Evolutionary conservation across 2,797 vertebrate species (phyloP).

Genomic region (Pantherophis vulpinus): DNA sequence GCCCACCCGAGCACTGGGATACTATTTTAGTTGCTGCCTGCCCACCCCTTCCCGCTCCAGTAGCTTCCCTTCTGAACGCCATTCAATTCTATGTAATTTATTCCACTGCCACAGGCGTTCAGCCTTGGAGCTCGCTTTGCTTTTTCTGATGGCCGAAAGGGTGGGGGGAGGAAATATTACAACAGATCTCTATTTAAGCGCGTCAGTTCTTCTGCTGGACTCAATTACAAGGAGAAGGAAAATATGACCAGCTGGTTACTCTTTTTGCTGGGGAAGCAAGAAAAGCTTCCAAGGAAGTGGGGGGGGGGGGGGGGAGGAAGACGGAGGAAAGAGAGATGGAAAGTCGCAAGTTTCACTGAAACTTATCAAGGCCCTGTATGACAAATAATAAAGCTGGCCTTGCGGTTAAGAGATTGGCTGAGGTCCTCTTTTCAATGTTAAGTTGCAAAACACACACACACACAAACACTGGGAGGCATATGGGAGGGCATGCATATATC

Average conservation of each 20-base stretch:
- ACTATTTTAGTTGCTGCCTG: slow-evolving; percentile 27
- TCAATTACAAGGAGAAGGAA: slow-evolving; percentile 39
- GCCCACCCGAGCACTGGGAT: slow-evolving; percentile 42
- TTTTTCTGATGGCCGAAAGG: slow-evolving; percentile 39
- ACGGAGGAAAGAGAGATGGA: neutral
- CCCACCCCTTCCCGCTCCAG: neutral
- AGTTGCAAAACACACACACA: slow-evolving; percentile 69
- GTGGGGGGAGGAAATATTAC: neutral
- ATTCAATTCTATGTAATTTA: slow-evolving; percentile 51
- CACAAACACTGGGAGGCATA: neutral
- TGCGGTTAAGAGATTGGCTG: slow-evolving; percentile 41
- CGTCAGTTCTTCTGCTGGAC: slow-evolving; percentile 54
- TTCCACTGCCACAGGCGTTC: slow-evolving; percentile 50
- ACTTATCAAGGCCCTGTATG: slow-evolving; percentile 17
- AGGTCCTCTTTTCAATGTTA: slow-evolving; percentile 64
- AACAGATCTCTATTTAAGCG: slow-evolving; percentile 45
- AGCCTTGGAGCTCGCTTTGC: slow-evolving; percentile 53
- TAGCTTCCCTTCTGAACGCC: neutral
- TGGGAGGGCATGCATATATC: neutral
- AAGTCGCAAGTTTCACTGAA: neutral
- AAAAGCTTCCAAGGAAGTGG: slow-evolving; percentile 11
- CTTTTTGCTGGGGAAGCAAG: slow-evolving; percentile 48
- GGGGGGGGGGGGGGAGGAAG: too few species aligned
- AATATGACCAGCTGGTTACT: slow-evolving; percentile 52
- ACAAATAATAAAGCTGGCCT: slow-evolving; percentile 47